Evolutionary conservation across 2,113 vertebrate genomes (phyloP).

Genomic region (Triplophysa tibetana): DNA sequence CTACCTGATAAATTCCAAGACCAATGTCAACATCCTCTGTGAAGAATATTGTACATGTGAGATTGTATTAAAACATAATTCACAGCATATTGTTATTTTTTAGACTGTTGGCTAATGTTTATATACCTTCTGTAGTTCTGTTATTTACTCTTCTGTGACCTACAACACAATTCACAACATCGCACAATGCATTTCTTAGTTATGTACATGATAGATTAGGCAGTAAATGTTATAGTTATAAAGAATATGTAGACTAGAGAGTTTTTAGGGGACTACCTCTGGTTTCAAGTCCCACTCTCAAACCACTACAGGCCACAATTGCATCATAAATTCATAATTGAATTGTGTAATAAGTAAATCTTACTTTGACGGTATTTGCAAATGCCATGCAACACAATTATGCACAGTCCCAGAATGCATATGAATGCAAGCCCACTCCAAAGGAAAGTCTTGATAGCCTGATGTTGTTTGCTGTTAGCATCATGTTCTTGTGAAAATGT

Average conservation of each 20-base stretch:
- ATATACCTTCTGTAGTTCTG: conserved; percentile 5
- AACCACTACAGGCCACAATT: too few relatives aligned
- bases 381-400: conserved; percentile 21
- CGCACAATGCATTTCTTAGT: background rate
- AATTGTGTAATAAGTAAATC: background rate
- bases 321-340: too few relatives aligned
- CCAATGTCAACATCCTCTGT: background rate
- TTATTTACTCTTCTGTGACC: background rate
- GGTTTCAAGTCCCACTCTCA: too few relatives aligned
- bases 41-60: background rate
- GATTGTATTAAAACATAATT: background rate
- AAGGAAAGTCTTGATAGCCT: background rate
- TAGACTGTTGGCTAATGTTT: background rate
- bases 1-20: conserved; percentile 23
- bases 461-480: too few relatives aligned
- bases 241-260: background rate
- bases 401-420: conserved; percentile 16
- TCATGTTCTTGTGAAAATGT: background rate
- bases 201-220: background rate
- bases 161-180: background rate
- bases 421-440: background rate
- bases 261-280: background rate
- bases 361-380: conserved; percentile 22
- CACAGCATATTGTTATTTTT: background rate
- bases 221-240: background rate